Percentiles rank a stretch among this genome's conserved stretches.
These are phyloP conservation scores for Chelon auratus DNA, from an alignment of 2,797 vertebrate genomes.

Conservation along the genomic window DNA sequence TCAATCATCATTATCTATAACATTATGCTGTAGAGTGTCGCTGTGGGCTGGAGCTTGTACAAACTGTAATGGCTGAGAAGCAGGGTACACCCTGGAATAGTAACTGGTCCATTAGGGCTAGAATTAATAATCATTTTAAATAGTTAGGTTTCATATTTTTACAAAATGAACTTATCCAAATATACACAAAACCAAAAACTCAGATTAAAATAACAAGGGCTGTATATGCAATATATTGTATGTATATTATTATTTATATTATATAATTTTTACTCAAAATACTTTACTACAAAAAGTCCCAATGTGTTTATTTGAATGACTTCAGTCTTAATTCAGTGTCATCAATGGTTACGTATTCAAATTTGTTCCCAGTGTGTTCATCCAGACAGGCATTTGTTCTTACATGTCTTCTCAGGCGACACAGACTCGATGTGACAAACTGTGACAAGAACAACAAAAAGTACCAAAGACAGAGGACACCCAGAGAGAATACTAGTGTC, in stretches of 20 bases:
- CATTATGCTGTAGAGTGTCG: no score
- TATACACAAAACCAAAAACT: background rate
- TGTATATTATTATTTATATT: no score
- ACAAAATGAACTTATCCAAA: background rate
- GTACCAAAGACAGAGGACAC: slow-evolving; percentile 21
- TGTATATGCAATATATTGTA: no score
- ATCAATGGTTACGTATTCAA: background rate
- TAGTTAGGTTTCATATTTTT: background rate
- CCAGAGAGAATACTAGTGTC: slow-evolving; percentile 29
- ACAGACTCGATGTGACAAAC: slow-evolving; percentile 39
- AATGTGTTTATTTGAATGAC: no score
- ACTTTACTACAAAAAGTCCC: no score
- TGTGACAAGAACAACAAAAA: slow-evolving; percentile 21
- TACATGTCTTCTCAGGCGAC: slow-evolving; percentile 8
- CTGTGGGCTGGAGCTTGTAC: no score
- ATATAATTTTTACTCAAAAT: no score
- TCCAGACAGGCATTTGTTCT: background rate
- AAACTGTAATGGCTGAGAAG: no score
- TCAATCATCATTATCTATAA: no score
- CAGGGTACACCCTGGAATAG: no score
- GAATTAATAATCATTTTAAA: background rate
- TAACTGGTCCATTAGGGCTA: background rate
- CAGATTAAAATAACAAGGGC: no score
- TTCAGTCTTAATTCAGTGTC: background rate
- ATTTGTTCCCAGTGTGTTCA: background rate